These are phyloP conservation scores for Drosophila borborema DNA, from an alignment of 2,888 invertebrate genomes.

Conservation along the genomic window DNA sequence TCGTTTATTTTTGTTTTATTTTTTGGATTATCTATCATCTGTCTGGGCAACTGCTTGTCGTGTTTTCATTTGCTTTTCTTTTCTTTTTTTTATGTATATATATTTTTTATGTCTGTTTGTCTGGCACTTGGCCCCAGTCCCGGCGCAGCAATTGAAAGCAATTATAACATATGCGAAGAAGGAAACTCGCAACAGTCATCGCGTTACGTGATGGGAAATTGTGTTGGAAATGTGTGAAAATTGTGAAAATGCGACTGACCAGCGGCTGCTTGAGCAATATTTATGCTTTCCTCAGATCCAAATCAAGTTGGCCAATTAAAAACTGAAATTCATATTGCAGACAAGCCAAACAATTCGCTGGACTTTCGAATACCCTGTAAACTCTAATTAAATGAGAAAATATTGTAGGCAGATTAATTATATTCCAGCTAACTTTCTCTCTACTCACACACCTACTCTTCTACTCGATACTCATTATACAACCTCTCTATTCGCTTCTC, in stretches of 20 bases:
- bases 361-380: conserved; percentile 16
- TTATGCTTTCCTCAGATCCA: conserved; percentile 50
- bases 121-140: conserved; percentile 53
- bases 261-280: conserved; percentile 42
- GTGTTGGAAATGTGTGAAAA: conserved; percentile 33
- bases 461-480: background rate
- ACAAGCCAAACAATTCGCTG: background rate
- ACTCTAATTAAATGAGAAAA: background rate
- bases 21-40: conserved; percentile 67
- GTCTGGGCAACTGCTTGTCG: conserved; percentile 53
- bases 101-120: conserved; percentile 38
- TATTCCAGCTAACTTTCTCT: background rate
- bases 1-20: conserved; percentile 21
- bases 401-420: background rate
- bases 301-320: conserved; percentile 73
- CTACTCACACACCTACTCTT: background rate
- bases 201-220: conserved; percentile 54
- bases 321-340: conserved; percentile 45
- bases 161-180: conserved; percentile 68
- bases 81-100: background rate
- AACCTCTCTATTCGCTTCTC: background rate
- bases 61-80: conserved; percentile 29
- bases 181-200: conserved; percentile 44
- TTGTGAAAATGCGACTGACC: conserved; percentile 51
- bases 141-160: conserved; percentile 67